Evolutionary conservation across 2,888 invertebrate genomes (phyloP).

Genomic region (Timandra comae): DNA sequence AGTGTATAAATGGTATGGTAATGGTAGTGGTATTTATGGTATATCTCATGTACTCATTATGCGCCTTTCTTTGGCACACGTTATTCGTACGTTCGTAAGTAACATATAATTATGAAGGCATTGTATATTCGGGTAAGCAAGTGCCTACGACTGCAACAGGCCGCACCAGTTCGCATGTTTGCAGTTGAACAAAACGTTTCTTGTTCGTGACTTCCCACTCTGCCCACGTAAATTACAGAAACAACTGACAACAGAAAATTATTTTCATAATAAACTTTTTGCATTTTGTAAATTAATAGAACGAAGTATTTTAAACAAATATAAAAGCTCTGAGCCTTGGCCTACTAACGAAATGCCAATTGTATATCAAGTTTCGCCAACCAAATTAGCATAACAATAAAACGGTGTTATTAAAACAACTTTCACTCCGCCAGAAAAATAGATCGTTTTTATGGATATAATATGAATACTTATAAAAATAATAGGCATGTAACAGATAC

Average conservation of each 20-base stretch:
- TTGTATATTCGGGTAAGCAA: too few relatives aligned
- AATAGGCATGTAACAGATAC: constrained; percentile 5
- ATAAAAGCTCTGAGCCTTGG: constrained; percentile 16
- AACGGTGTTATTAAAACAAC: too few relatives aligned
- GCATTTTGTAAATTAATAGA: constrained; percentile 10
- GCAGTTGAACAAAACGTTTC: constrained; percentile 12
- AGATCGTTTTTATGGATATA: too few relatives aligned
- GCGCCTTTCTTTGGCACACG: too few relatives aligned
- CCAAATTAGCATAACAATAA: constrained; percentile 19
- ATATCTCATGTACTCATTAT: too few relatives aligned
- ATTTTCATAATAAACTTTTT: constrained; percentile 13
- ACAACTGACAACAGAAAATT: constrained; percentile 13
- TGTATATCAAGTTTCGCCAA: constrained; percentile 10
- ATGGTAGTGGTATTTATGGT: too few relatives aligned
- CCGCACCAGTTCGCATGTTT: constrained; percentile 18
- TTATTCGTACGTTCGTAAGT: too few relatives aligned
- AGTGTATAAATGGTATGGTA: too few relatives aligned
- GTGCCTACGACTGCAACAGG: constrained; percentile 20
- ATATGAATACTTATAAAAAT: too few relatives aligned
- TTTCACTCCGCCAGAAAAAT: constrained; percentile 7
- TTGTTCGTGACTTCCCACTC: constrained; percentile 15
- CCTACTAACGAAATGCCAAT: constrained; percentile 22
- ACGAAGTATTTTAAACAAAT: constrained; percentile 11
- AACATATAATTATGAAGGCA: too few relatives aligned
- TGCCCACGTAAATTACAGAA: constrained; percentile 13